Percentiles rank a stretch among this genome's conserved stretches.
These are phyloP conservation scores for Campylomormyrus tamandua DNA, from an alignment of 2,113 vertebrate genomes.

Conservation along the genomic window DNA sequence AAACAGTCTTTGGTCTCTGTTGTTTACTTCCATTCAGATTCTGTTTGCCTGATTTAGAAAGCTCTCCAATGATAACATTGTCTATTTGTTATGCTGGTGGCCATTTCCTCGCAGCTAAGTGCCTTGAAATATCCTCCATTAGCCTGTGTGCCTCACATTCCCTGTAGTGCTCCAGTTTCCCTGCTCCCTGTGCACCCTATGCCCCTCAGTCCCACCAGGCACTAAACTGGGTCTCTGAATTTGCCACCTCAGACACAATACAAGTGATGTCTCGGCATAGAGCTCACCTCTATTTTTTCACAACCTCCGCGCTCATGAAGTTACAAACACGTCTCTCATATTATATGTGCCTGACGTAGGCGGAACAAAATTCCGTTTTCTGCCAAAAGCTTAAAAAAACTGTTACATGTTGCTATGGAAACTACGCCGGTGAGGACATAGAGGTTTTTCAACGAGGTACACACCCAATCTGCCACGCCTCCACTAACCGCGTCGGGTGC, in stretches of 20 bases:
- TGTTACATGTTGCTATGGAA: slow-evolving; percentile 8
- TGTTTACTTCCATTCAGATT: neutral
- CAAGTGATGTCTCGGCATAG: neutral
- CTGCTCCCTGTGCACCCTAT: neutral
- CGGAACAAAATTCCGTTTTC: neutral
- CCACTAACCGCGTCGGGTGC: neutral
- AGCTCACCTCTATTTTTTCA: neutral
- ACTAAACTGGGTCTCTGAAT: neutral
- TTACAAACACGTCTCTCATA: neutral
- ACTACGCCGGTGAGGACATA: neutral
- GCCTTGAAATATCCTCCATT: slow-evolving; percentile 4
- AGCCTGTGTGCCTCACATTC: neutral
- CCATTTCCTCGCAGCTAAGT: slow-evolving; percentile 2
- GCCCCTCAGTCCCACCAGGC: neutral
- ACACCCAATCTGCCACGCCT: neutral
- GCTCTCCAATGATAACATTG: neutral
- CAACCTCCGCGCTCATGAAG: neutral
- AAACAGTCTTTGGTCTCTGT: neutral
- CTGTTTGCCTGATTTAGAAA: neutral
- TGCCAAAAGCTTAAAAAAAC: neutral
- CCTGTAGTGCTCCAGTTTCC: neutral
- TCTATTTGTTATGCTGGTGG: neutral
- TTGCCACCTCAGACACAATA: neutral
- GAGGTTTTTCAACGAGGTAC: neutral
- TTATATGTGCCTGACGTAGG: neutral